A percentile compares a stretch with the other conserved stretches of the same genome.
phyloP scores from a whole-genome alignment of 2,113 vertebrate genomes.

The Centropus unirufus region DNA sequence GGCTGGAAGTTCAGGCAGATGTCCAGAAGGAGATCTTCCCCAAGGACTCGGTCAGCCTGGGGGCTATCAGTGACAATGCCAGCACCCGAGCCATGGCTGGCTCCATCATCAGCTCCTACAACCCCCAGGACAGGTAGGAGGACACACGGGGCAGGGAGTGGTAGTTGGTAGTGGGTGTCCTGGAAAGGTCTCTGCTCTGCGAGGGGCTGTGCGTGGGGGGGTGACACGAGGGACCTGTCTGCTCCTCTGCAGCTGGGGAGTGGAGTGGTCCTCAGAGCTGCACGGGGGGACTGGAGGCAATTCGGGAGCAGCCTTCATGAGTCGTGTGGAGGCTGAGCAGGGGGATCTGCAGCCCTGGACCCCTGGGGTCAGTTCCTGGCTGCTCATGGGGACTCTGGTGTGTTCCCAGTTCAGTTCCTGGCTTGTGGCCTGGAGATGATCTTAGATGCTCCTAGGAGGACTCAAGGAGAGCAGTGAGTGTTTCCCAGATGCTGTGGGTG shows the following conservation, averaged over 20 bases:
- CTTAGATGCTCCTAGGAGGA: not conserved
- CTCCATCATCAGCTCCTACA: constrained; percentile 98
- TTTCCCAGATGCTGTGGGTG: accelerated
- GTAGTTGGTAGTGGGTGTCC: not conserved
- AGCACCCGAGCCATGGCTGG: constrained; percentile 99
- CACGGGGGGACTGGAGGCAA: not conserved
- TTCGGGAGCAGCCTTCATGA: not conserved
- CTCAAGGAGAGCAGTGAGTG: accelerated
- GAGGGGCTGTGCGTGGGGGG: not conserved
- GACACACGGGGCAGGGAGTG: not conserved
- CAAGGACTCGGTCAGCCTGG: constrained; percentile 93
- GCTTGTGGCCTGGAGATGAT: not conserved
- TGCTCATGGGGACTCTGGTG: not conserved
- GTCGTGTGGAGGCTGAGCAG: not conserved
- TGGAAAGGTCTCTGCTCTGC: accelerated
- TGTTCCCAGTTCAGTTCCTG: not conserved
- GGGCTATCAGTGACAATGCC: constrained; percentile 94
- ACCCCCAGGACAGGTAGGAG: constrained; percentile 94
- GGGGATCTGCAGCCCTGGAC: not conserved
- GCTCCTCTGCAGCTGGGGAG: not conserved
- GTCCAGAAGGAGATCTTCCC: constrained; percentile 89
- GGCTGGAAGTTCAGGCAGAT: constrained; percentile 93
- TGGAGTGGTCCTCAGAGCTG: not conserved
- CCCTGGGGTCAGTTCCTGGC: not conserved
- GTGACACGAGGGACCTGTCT: not conserved